A percentile compares a stretch with the other conserved stretches of the same genome.
Conservation (phyloP, 1,140 invertebrate genomes). For the Sycobia sp. region DNA sequence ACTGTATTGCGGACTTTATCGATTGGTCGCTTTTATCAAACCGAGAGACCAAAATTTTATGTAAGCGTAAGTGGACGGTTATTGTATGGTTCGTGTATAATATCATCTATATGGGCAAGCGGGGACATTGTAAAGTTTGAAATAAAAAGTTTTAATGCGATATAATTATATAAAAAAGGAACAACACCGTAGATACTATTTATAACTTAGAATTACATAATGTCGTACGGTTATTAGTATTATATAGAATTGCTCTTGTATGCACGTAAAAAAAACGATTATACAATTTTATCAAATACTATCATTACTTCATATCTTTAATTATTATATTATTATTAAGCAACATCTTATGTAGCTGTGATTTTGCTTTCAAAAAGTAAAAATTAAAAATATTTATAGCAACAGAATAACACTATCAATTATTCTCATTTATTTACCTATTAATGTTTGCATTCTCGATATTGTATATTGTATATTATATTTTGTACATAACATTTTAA, state of each 20-base stretch:
- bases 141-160: conserved; percentile 16
- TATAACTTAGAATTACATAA: conserved; percentile 41
- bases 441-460: too few species aligned
- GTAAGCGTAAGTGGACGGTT: too few species aligned
- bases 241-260: conserved; percentile 55
- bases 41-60: too few species aligned
- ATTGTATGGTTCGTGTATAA: too few species aligned
- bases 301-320: conserved; percentile 51
- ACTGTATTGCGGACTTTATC: too few species aligned
- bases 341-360: conserved; percentile 62
- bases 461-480: too few species aligned
- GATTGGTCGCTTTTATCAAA: too few species aligned
- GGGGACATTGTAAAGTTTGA: conserved; percentile 10
- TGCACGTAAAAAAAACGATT: conserved; percentile 54
- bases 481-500: too few species aligned
- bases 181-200: conserved; percentile 43
- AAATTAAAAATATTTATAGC: conserved; percentile 63
- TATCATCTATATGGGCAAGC: too few species aligned
- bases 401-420: too few species aligned
- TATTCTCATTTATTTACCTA: too few species aligned
- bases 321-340: conserved; percentile 55
- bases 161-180: conserved; percentile 25
- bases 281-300: conserved; percentile 60
- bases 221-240: conserved; percentile 56
- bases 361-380: conserved; percentile 63